phyloP scores from a whole-genome alignment of 2,888 invertebrate species.

The Eulithis prunata region DNA sequence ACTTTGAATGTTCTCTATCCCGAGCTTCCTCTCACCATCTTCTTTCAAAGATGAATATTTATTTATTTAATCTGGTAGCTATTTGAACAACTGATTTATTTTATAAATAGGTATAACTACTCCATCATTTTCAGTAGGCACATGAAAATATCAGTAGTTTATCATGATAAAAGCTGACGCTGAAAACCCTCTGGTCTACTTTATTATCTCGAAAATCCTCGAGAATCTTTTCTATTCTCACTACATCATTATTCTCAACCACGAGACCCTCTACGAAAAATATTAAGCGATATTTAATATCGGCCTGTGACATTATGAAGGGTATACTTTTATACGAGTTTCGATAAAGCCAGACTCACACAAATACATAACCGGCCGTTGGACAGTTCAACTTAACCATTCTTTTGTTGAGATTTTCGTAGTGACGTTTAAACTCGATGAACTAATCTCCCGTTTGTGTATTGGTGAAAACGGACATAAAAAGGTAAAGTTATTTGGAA shows the following conservation, averaged over 20 bases:
- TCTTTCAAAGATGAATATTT: no score
- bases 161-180: conserved; percentile 43
- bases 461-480: conserved; percentile 22
- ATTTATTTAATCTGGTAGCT: neutral
- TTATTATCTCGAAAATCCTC: conserved; percentile 43
- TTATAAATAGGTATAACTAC: neutral
- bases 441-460: neutral
- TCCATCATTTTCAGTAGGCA: conserved; percentile 29
- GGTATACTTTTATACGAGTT: conserved; percentile 3
- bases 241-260: conserved; percentile 43
- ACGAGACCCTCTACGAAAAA: conserved; percentile 37
- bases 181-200: conserved; percentile 40
- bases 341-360: conserved; percentile 30
- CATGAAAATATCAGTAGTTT: conserved; percentile 38
- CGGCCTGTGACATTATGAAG: conserved; percentile 44
- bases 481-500: conserved; percentile 53
- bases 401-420: neutral
- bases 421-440: neutral
- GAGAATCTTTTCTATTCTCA: conserved; percentile 42
- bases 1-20: no score
- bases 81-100: neutral
- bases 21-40: no score
- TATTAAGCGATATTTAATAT: conserved; percentile 49
- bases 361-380: neutral
- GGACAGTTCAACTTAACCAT: neutral